phyloP scores from a whole-genome alignment of 2,797 vertebrate species.

The Novumbra hubbsi region DNA sequence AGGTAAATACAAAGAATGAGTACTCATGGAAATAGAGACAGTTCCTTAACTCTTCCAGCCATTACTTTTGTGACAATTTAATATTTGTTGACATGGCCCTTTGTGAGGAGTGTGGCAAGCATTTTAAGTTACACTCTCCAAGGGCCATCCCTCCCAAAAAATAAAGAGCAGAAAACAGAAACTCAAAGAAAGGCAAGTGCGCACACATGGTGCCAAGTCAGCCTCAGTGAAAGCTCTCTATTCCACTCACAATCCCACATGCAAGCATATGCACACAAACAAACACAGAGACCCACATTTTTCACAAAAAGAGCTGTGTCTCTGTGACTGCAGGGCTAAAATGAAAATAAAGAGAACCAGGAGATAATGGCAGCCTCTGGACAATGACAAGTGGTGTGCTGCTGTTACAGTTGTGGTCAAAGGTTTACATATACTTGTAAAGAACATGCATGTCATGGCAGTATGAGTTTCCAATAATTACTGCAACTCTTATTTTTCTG shows the following conservation, averaged over 20 bases:
- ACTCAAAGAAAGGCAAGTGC: background rate
- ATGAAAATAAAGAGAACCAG: background rate
- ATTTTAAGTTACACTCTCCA: constrained; percentile 27
- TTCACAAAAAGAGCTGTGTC: too few species aligned
- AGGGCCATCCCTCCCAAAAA: background rate
- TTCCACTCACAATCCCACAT: constrained; percentile 2
- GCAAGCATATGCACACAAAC: background rate
- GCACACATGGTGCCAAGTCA: background rate
- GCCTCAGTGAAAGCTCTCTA: background rate
- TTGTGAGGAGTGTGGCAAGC: constrained; percentile 32
- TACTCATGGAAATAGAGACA: background rate
- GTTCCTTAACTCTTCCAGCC: constrained; percentile 21
- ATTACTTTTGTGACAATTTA: constrained; percentile 48
- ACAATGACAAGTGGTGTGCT: background rate
- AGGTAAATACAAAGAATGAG: background rate
- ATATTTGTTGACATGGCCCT: constrained; percentile 40
- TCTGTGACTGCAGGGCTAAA: too few species aligned
- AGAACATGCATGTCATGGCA: too few species aligned
- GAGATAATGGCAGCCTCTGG: background rate
- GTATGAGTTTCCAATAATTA: too few species aligned
- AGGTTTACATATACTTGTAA: too few species aligned
- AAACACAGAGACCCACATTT: background rate
- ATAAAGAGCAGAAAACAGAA: background rate
- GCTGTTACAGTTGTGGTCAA: too few species aligned
- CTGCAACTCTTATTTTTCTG: too few species aligned